Conservation (phyloP, 2,113 vertebrate species). For the Gallinago media region DNA sequence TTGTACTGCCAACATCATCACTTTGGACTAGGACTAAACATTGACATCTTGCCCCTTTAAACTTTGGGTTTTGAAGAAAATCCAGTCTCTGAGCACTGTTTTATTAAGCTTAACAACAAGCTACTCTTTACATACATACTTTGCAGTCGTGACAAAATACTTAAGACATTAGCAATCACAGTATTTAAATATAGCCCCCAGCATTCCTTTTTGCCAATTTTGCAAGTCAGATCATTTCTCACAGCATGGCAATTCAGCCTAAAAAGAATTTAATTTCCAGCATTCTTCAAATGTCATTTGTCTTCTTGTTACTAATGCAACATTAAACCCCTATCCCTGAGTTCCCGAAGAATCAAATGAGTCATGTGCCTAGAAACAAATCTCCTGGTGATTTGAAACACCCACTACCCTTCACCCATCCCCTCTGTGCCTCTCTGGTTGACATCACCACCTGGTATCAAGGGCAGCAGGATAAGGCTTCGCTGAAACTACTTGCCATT, state of each 20-base stretch:
- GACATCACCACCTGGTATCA: background rate
- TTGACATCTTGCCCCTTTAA: background rate
- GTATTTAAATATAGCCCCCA: background rate
- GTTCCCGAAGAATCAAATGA: constrained; percentile 11
- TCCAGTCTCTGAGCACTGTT: background rate
- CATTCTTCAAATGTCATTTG: constrained; percentile 17
- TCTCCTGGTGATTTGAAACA: background rate
- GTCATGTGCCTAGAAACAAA: background rate
- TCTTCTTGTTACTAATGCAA: constrained; percentile 13
- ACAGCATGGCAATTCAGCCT: background rate
- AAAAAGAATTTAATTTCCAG: constrained; percentile 22
- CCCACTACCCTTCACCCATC: background rate
- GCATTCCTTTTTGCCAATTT: background rate
- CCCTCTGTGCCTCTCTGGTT: background rate
- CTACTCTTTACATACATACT: background rate
- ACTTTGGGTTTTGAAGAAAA: background rate
- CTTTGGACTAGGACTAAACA: background rate
- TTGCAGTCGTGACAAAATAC: background rate
- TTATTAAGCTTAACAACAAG: constrained; percentile 6
- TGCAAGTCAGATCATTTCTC: constrained; percentile 33
- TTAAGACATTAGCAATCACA: background rate
- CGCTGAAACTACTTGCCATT: background rate
- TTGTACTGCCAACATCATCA: background rate
- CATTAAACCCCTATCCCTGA: background rate
- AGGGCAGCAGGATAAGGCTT: background rate